Base-by-base conservation (phyloP, 1,140 invertebrate genomes). In the Hycleus phaleratus region DNA sequence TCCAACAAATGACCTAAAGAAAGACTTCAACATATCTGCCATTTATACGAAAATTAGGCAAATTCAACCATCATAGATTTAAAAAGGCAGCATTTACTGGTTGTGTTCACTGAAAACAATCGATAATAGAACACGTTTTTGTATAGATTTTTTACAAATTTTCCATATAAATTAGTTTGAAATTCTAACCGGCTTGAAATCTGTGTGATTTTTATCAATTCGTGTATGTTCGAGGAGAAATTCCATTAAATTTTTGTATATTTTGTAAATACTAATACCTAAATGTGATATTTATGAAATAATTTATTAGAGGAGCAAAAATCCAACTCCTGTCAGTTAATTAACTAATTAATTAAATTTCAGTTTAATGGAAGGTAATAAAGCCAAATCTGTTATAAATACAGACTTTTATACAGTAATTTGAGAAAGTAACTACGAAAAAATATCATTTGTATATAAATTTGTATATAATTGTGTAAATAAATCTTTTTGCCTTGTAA, bases 281-380 rank as follows among this genome's bases (percentile, higher is more conserved):
- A 55, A 55, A 55, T 55, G 52, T 55, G 52, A 55, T 55, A 55
- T 46, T 55, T 55, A 39, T 55, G 38, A 46, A 46, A 46, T 46
- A 46, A 46, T 44, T 47, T 39, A 32, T 32, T 10, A 53, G 10
- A 52, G 44, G 18, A 18, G 18, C 18, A 18, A 18, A 46, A 46
- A 55, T 38, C 11, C 38, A 4, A 10, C 9, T 42, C 6, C 11
- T 42, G 10, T 42, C 3, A n/a, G 40, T 2, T n/a, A n/a, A 11
- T 18, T 18, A 18, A 18, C 18, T 18, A 18, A 9, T 7, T 42
- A 32, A 32, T 32, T 11, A 8, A 46, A 26, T 55, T 47, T 46
- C 43, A 26, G 18, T 46, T 46, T 47, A 47, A 18, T 18, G 18
- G 12, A 47, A 46, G 39, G 45, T 26, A 47, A 55, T 32, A 54